Evolutionary conservation across 2,113 vertebrate species (phyloP).

Genomic region (Ia io): DNA sequence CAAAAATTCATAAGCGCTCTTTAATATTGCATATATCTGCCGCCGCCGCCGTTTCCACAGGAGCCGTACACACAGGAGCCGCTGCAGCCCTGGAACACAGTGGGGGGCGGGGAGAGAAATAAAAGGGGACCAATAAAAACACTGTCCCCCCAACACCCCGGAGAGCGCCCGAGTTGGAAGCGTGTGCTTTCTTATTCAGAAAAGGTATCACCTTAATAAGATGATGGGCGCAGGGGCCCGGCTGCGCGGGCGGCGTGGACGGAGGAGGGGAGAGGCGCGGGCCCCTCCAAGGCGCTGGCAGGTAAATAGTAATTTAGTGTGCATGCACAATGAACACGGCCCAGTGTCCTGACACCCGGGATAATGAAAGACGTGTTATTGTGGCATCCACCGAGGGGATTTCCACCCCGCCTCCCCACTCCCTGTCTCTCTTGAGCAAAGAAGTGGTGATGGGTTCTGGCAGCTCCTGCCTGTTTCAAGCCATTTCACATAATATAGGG

Average conservation of each 20-base stretch:
- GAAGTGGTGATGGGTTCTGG: constrained; percentile 86
- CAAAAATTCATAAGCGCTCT: constrained; percentile 99
- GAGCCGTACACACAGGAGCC: constrained; percentile 96
- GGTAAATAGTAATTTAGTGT: constrained; percentile 95
- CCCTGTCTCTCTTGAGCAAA: constrained; percentile 86
- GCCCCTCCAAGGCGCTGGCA: constrained; percentile 91
- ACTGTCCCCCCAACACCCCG: constrained; percentile 91
- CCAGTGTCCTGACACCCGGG: constrained; percentile 89
- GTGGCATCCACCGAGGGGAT: constrained; percentile 86
- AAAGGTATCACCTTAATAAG: constrained; percentile 89
- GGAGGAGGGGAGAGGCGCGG: constrained; percentile 82
- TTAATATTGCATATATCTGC: constrained; percentile 99
- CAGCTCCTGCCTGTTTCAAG: constrained; percentile 89
- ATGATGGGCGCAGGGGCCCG: constrained; percentile 84
- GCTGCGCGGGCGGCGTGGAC: constrained; percentile 80
- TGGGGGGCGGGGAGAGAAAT: constrained; percentile 86
- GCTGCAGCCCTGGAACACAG: constrained; percentile 90
- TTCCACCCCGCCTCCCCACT: constrained; percentile 80
- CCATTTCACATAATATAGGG: constrained; percentile 90
- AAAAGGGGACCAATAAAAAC: constrained; percentile 91
- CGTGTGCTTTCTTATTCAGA: constrained; percentile 89
- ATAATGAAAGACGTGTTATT: constrained; percentile 91
- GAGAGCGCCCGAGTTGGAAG: constrained; percentile 87
- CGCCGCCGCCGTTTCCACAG: constrained; percentile 97
- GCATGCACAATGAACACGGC: constrained; percentile 91